Base-by-base conservation (phyloP, 1,140 invertebrate species). In the Trinorchestia longiramus region DNA sequence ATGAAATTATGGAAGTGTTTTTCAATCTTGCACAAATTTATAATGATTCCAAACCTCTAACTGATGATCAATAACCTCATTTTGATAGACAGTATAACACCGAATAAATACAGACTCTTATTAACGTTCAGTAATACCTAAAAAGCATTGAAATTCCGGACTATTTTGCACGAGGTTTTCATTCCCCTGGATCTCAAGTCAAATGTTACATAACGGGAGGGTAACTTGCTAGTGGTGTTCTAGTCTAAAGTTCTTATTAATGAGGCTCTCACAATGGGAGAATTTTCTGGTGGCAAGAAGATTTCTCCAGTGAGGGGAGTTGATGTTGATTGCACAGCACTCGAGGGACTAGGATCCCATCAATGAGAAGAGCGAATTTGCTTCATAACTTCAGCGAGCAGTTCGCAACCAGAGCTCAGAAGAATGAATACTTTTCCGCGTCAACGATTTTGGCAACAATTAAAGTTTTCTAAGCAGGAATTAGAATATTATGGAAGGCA, bases 261-360 rank as follows among this genome's bases (percentile, higher is more conserved):
- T 94, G 92, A 94, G 43, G 44, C 44, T 6, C 40, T 94, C 36
- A 43, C 92, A 94, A 94, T 43, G 92, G 47, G 40, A 43, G 44
- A 94, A 43, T 94, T 94, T 94, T 94, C 15, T 47, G 92, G 41
- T 45, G 17, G 36, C 43, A 47, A 94, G 36, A n/a, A 11, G 92
- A 45, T 44, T 94, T 94, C 92, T 42, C 88, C 44, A 45, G 43
- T n/a, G 41, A 94, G 44, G 43, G 44, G 47, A 94, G 43, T 94
- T 94, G 44, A 94, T 94, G 92, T 94, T 94, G 43, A 94, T 94
- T 44, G 92, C 92, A 94, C 4, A 43, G 43, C 92, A 11, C 43
- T 40, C 92, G 4, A n/a, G 92, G 43, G 92, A 94, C 92, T 94
- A 6, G 6, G 92, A 92, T 23, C 92, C 92, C 92, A 94, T 94